A percentile compares a stretch with the other conserved stretches of the same genome.
phyloP scores from a whole-genome alignment of 2,888 invertebrate genomes.

The Phanerotoma sp. region DNA sequence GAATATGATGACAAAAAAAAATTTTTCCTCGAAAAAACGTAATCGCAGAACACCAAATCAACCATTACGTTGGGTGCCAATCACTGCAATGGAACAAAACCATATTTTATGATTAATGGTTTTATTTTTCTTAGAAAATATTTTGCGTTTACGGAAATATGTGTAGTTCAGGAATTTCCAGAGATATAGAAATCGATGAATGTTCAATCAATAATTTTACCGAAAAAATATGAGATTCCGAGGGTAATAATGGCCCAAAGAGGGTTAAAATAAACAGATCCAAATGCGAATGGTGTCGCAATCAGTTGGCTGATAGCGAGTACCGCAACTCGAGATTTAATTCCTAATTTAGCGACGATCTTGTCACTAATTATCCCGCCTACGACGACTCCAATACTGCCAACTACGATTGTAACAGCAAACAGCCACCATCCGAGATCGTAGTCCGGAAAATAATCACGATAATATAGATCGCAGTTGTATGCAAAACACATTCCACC shows the following conservation, averaged over 20 bases:
- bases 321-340: constrained; percentile 76
- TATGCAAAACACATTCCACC: constrained; percentile 90
- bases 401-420: constrained; percentile 83
- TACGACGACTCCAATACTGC: constrained; percentile 73
- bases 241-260: constrained; percentile 85
- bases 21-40: no score
- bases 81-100: no score
- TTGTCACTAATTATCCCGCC: constrained; percentile 82
- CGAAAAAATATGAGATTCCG: constrained; percentile 86
- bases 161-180: no score
- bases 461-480: constrained; percentile 87
- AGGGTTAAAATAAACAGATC: constrained; percentile 80
- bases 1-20: no score
- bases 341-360: constrained; percentile 84
- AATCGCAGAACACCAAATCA: no score
- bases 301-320: constrained; percentile 81
- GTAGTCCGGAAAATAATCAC: constrained; percentile 84
- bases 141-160: no score
- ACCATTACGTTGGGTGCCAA: no score
- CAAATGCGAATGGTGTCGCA: constrained; percentile 82
- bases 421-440: constrained; percentile 91
- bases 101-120: no score
- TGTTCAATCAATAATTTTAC: constrained; percentile 58
- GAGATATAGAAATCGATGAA: background rate
- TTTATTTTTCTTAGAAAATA: no score